Evolutionary conservation across 2,888 invertebrate species (phyloP), one percentile per base, ranked within the genome.

Genomic region (Amphipoea lucens): DNA sequence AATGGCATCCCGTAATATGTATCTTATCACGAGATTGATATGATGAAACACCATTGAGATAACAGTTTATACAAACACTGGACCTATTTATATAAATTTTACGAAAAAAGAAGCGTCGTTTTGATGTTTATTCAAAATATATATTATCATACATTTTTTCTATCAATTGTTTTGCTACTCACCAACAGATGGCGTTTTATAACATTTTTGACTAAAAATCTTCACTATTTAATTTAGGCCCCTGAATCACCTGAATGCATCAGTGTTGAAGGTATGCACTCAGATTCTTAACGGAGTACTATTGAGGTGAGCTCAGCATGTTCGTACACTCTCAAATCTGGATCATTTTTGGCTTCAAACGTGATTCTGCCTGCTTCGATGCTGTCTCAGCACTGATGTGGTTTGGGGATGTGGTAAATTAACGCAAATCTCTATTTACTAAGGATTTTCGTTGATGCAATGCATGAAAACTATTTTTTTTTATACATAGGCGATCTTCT

Each of bases 251-350:
- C 74, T 94, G 85, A 92, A 89, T 79, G 82, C 92, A 14, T 86
- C 91, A 78, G 92, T 95, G 60, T 89, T 95, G 92, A 94, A 90
- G 84, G 92, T 94, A 63, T 94, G 95, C 93, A 90, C 92, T 79
- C 90, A 91, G 67, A 94, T 96, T 76, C 91, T 95, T 76, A 90
- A 92, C 5, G 95, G 95, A 48, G 90, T 95, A 70, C 60, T 95
- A 69, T 77, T 95, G 91, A 95, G 95, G 95, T 96, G 89, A 94
- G 93, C 92, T 91, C 90, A 90, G 91, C 79, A 84, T 74, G 78
- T 68, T 68, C 45, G 54, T 74, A 40, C 36, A 62, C 54, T 60
- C 14, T 48, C 11, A 40, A 68, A 72, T 54, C 12, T 66, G 63
- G 23, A 67, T 54, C 60, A 29, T 14, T 40, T 45, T 73, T 66